Conservation (phyloP, 2,888 invertebrate genomes). For the Campopleginae sp. region DNA sequence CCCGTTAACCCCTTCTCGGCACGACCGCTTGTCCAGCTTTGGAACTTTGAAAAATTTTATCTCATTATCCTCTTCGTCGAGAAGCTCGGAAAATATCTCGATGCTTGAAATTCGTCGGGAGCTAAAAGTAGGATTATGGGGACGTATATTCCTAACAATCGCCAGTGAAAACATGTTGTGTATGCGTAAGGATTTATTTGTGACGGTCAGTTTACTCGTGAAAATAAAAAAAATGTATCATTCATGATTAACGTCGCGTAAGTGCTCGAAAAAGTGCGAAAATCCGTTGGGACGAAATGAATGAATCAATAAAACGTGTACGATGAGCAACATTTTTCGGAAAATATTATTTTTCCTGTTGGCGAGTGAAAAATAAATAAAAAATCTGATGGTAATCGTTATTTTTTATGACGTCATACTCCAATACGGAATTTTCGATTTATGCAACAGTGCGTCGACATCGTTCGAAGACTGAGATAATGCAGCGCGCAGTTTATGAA, state of each 20-base stretch:
- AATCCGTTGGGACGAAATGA: not conserved
- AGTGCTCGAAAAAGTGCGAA: not conserved
- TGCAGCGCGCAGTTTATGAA: not conserved
- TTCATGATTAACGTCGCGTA: not conserved
- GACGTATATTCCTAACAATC: not conserved
- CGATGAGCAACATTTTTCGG: not conserved
- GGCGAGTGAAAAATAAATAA: not conserved
- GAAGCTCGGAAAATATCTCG: conserved; percentile 26
- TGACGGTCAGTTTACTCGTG: not conserved
- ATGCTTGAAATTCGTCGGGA: conserved; percentile 12
- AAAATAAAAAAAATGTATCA: not conserved
- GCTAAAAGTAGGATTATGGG: not conserved
- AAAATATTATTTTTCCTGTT: not conserved
- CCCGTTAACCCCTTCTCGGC: conserved; percentile 7
- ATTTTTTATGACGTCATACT: not conserved
- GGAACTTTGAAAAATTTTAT: conserved; percentile 34
- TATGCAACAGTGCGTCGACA: not conserved
- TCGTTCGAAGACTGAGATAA: not conserved
- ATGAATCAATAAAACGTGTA: not conserved
- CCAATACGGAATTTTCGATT: not conserved
- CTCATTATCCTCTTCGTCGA: conserved; percentile 38
- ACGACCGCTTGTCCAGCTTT: not conserved
- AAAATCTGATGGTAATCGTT: not conserved
- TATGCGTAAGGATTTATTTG: not conserved
- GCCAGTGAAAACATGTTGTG: not conserved